A percentile compares a stretch with the other conserved stretches of the same genome.
These are phyloP conservation scores for Thelaira solivaga DNA, from an alignment of 2,888 invertebrate genomes.

Conservation along the genomic window DNA sequence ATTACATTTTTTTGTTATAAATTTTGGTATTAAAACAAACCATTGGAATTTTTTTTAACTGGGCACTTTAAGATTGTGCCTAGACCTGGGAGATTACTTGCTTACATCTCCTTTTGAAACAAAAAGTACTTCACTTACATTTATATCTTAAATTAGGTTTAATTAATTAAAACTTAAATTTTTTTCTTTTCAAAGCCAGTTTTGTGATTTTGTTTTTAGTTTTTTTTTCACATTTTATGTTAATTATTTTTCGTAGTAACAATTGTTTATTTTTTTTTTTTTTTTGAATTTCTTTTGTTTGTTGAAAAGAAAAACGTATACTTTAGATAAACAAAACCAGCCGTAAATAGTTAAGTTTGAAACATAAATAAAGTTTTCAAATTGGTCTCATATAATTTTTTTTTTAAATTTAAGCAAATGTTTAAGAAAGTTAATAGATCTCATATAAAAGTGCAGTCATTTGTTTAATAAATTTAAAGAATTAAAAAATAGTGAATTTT, in stretches of 20 bases:
- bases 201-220: constrained; percentile 72
- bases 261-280: constrained; percentile 59
- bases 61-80: neutral
- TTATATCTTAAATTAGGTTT: constrained; percentile 16
- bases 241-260: constrained; percentile 61
- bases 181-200: constrained; percentile 65
- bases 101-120: constrained; percentile 1
- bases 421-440: constrained; percentile 56
- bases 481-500: constrained; percentile 10
- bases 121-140: neutral
- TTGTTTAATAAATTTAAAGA: constrained; percentile 31
- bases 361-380: constrained; percentile 71
- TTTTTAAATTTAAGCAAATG: constrained; percentile 62
- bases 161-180: constrained; percentile 14
- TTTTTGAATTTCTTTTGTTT: too few species aligned
- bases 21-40: constrained; percentile 13
- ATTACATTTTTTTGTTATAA: constrained; percentile 65
- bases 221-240: constrained; percentile 55
- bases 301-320: constrained; percentile 35
- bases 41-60: neutral
- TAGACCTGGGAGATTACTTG: too few species aligned
- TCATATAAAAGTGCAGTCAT: constrained; percentile 42
- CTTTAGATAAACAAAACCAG: constrained; percentile 20
- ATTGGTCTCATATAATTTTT: constrained; percentile 73
- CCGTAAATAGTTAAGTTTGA: constrained; percentile 48